Evolutionary conservation across 2,797 vertebrate species (phyloP).

Genomic region (Pitangus sulphuratus): DNA sequence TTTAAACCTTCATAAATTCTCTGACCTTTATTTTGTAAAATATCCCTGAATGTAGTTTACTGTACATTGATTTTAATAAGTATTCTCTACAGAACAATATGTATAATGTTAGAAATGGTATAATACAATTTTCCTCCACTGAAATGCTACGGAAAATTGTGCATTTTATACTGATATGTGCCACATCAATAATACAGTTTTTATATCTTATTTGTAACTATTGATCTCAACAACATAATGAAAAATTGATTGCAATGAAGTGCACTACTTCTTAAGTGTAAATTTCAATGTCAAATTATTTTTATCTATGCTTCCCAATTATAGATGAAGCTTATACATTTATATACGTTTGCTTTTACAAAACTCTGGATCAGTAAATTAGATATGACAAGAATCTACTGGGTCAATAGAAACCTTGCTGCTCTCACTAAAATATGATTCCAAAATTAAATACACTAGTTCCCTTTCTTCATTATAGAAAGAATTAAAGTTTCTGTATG

Average conservation of each 20-base stretch:
- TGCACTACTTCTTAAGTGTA: conserved; percentile 79
- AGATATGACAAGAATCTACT: conserved; percentile 72
- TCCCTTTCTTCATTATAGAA: conserved; percentile 72
- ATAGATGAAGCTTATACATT: conserved; percentile 76
- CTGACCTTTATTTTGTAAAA: conserved; percentile 64
- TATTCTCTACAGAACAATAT: conserved; percentile 76
- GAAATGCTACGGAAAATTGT: conserved; percentile 77
- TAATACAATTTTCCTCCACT: conserved; percentile 78
- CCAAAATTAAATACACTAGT: conserved; percentile 76
- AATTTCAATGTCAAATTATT: conserved; percentile 85
- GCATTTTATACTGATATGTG: conserved; percentile 77
- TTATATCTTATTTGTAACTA: conserved; percentile 85
- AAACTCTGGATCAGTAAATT: conserved; percentile 75
- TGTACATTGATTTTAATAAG: conserved; percentile 82
- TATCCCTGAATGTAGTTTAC: conserved; percentile 64
- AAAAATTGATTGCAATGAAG: conserved; percentile 82
- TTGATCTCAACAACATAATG: conserved; percentile 81
- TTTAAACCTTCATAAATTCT: conserved; percentile 20
- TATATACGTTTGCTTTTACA: conserved; percentile 76
- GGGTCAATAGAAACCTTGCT: conserved; percentile 77
- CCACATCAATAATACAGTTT: conserved; percentile 83
- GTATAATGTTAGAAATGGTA: conserved; percentile 76
- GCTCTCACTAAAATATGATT: conserved; percentile 75
- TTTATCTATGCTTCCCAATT: conserved; percentile 82
- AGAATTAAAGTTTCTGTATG: conserved; percentile 68